Evolutionary conservation across 2,888 invertebrate species (phyloP).

Genomic region (Norana najaformis): DNA sequence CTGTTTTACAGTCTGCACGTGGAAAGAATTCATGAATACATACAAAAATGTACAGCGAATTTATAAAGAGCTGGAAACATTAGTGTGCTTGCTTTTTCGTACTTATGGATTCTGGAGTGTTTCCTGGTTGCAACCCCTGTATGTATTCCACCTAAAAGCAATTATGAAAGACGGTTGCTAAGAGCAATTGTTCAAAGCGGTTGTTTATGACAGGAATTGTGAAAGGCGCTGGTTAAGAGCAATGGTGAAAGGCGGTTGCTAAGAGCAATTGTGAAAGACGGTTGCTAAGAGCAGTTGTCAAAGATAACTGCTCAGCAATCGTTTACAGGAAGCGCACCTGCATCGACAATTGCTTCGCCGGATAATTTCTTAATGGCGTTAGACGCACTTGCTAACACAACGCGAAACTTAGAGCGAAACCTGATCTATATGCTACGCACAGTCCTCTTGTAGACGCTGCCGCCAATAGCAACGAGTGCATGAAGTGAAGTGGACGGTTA

Average conservation of each 20-base stretch:
- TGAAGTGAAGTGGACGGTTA: background rate
- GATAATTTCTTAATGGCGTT: background rate
- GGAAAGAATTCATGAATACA: no score
- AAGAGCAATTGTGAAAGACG: no score
- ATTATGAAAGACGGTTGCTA: background rate
- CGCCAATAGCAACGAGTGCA: no score
- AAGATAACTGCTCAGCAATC: no score
- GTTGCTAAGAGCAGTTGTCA: background rate
- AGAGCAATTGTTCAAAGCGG: no score
- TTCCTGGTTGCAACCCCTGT: background rate
- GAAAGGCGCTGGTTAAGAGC: no score
- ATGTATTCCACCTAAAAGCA: background rate
- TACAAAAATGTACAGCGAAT: background rate
- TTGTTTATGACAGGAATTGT: no score
- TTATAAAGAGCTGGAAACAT: background rate
- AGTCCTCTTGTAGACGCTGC: background rate
- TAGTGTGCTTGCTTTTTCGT: background rate
- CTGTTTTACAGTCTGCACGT: no score
- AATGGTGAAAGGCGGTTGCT: no score
- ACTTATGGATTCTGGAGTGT: background rate
- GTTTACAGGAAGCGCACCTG: background rate
- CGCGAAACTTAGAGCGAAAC: background rate
- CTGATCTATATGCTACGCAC: background rate
- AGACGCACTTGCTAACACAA: background rate
- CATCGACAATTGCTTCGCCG: background rate